phyloP scores from a whole-genome alignment of 1,140 invertebrate genomes.

The Drosophila pseudoobscura region DNA sequence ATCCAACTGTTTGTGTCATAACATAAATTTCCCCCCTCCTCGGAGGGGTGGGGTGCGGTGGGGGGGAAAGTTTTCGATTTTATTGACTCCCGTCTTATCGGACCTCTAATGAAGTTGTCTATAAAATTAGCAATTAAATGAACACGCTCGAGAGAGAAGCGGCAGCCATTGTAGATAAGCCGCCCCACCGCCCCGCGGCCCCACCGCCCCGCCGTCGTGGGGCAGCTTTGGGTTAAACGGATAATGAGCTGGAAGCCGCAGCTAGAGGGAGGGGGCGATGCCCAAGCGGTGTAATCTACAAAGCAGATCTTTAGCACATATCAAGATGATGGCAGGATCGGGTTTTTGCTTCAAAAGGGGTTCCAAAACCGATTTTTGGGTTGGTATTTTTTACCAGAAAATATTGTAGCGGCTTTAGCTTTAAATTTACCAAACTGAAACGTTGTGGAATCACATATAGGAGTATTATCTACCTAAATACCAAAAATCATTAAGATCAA shows the following conservation, averaged over 20 bases:
- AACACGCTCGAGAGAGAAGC: slow-evolving; percentile 36
- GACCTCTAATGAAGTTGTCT: slow-evolving; percentile 72
- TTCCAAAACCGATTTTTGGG: too few relatives aligned
- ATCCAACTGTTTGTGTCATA: slow-evolving; percentile 67
- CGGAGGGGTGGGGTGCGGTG: too few relatives aligned
- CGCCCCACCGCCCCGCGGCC: not conserved
- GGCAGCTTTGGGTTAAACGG: slow-evolving; percentile 50
- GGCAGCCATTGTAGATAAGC: slow-evolving; percentile 49
- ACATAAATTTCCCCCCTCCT: slow-evolving; percentile 40
- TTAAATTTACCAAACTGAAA: too few relatives aligned
- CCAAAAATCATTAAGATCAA: too few relatives aligned
- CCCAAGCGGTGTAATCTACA: slow-evolving; percentile 14
- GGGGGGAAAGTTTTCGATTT: slow-evolving; percentile 45
- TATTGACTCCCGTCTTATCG: slow-evolving; percentile 64
- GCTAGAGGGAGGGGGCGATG: not conserved
- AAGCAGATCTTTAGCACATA: slow-evolving; percentile 9
- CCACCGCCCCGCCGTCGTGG: not conserved
- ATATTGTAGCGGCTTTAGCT: too few relatives aligned
- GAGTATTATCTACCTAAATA: too few relatives aligned
- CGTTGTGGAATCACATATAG: too few relatives aligned
- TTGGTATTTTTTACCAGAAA: too few relatives aligned
- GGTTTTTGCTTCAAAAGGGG: not conserved
- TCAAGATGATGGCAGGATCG: slow-evolving; percentile 9
- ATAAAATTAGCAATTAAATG: slow-evolving; percentile 80
- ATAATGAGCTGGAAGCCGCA: slow-evolving; percentile 25